Evolutionary conservation across 2,888 invertebrate species (phyloP).

Genomic region (Pseudococcus longispinus): DNA sequence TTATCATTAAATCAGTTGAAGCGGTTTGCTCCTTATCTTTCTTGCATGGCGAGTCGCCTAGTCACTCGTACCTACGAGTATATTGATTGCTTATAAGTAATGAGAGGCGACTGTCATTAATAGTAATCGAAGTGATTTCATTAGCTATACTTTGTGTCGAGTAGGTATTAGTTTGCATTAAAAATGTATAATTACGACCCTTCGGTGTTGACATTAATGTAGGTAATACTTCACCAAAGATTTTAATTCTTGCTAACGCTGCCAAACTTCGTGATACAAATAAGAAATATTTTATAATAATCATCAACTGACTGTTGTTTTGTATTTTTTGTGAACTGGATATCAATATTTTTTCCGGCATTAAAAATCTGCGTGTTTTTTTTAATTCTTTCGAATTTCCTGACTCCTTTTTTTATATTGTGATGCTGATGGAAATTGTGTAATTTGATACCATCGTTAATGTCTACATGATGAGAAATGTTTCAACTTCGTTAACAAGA

Average conservation of each 20-base stretch:
- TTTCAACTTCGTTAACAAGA: not conserved
- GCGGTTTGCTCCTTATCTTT: not conserved
- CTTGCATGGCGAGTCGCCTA: not conserved
- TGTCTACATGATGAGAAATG: not conserved
- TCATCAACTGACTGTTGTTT: no score
- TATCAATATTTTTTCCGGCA: not conserved
- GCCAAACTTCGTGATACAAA: not conserved
- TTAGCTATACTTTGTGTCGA: not conserved
- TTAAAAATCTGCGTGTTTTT: not conserved
- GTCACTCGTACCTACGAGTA: not conserved
- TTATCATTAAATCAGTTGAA: conserved; percentile 1
- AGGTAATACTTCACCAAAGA: not conserved
- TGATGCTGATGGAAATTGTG: not conserved
- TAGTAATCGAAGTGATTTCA: not conserved
- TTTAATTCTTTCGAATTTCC: not conserved
- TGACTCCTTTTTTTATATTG: no score
- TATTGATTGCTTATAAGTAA: not conserved
- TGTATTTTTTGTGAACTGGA: no score
- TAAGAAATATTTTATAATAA: no score
- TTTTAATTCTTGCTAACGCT: not conserved
- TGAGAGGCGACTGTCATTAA: not conserved
- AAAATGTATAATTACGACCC: not conserved
- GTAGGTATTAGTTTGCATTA: not conserved
- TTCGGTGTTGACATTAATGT: not conserved
- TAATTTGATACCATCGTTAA: not conserved